Evolutionary conservation across 2,888 invertebrate species (phyloP).

Genomic region (Brachylomia viminalis): DNA sequence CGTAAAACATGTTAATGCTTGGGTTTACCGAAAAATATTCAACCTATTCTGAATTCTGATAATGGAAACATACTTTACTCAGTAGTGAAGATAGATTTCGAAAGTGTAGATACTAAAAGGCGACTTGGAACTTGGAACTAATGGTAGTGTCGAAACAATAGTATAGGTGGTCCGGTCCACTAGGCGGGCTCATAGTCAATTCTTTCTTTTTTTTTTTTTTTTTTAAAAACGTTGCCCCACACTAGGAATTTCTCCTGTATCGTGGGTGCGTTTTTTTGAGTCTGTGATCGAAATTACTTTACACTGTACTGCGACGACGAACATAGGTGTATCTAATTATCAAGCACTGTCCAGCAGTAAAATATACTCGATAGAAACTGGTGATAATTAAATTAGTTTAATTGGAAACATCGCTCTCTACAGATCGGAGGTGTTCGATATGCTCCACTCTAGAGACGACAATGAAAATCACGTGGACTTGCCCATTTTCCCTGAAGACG

Average conservation of each 20-base stretch:
- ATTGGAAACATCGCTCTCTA: not conserved
- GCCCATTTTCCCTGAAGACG: constrained; percentile 85
- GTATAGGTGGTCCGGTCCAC: not conserved
- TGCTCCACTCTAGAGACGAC: constrained; percentile 87
- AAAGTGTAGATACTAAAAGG: constrained; percentile 20
- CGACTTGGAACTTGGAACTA: not conserved
- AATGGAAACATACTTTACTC: constrained; percentile 1
- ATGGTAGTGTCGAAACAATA: constrained; percentile 4
- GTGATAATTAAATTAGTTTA: not conserved
- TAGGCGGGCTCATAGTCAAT: not conserved
- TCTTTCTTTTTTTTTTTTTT: too few relatives aligned
- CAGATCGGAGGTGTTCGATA: constrained; percentile 88
- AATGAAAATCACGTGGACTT: constrained; percentile 81
- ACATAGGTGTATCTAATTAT: not conserved
- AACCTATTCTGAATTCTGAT: not conserved
- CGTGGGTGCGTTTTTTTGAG: too few relatives aligned
- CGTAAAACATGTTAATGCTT: constrained; percentile 65
- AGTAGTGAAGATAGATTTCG: constrained; percentile 3
- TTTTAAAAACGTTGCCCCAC: too few relatives aligned
- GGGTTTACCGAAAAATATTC: not conserved
- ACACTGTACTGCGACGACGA: not conserved
- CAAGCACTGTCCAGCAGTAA: too few relatives aligned
- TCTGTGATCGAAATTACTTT: constrained; percentile 5
- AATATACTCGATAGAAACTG: not conserved
- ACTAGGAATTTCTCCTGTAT: too few relatives aligned